Evolutionary conservation across 2,113 vertebrate species (phyloP).

Genomic region (Scolopax mira): DNA sequence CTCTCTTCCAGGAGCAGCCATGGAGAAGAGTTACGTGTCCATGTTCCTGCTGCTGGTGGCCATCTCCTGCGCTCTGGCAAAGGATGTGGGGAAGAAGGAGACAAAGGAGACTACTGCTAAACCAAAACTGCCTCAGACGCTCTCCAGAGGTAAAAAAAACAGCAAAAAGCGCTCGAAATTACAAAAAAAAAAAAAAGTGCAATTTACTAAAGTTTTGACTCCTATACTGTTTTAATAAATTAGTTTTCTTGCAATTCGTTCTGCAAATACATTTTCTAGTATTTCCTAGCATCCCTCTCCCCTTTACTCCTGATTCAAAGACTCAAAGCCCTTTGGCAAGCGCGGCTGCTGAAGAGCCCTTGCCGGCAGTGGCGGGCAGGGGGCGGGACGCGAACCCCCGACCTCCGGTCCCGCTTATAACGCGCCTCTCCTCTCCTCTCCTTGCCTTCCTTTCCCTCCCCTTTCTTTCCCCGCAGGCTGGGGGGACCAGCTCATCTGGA

Average conservation of each 20-base stretch:
- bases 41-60: slow-evolving; percentile 80
- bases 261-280: not conserved
- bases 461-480: slow-evolving; percentile 78
- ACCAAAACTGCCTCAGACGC: slow-evolving; percentile 84
- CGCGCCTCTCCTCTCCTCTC: not conserved
- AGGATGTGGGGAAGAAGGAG: slow-evolving; percentile 75
- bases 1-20: slow-evolving; percentile 58
- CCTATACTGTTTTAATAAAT: not conserved
- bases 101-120: slow-evolving; percentile 52
- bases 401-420: fast-evolving
- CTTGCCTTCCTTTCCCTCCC: too few relatives aligned
- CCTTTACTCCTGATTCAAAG: not conserved
- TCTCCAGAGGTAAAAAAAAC: slow-evolving; percentile 87
- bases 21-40: slow-evolving; percentile 77
- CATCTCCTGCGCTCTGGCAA: slow-evolving; percentile 75
- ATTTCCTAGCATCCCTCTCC: not conserved
- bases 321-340: not conserved
- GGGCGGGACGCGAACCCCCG: fast-evolving
- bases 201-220: not conserved
- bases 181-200: not conserved
- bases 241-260: not conserved
- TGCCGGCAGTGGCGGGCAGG: too few relatives aligned
- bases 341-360: fast-evolving
- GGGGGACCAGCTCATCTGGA: slow-evolving; percentile 94
- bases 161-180: not conserved